Evolutionary conservation across 2,888 invertebrate species (phyloP).

Genomic region (Trichogramma dendrolimi): DNA sequence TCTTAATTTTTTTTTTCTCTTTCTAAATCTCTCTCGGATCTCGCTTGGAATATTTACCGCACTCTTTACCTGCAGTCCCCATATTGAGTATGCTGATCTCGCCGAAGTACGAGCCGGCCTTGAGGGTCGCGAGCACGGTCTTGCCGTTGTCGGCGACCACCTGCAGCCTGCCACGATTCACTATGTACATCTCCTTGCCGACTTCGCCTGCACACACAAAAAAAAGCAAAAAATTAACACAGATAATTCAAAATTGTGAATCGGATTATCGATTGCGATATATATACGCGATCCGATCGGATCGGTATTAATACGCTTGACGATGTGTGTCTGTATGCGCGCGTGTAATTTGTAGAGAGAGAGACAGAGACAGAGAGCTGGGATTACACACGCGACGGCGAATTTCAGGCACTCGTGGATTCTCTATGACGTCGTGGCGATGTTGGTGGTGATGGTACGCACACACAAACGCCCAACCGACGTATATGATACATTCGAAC

Average conservation of each 20-base stretch:
- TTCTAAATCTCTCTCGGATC: background rate
- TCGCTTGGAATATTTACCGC: conserved; percentile 81
- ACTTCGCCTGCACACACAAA: conserved; percentile 77
- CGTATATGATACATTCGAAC: too few relatives aligned
- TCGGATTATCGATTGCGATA: background rate
- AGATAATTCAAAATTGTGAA: too few relatives aligned
- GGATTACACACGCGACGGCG: too few relatives aligned
- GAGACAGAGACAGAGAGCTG: too few relatives aligned
- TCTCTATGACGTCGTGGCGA: too few relatives aligned
- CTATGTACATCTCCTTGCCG: conserved; percentile 99
- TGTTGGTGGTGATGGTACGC: too few relatives aligned
- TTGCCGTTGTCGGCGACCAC: conserved; percentile 94
- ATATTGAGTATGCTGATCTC: conserved; percentile 99
- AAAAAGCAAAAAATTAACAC: conserved; percentile 11
- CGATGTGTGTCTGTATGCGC: too few relatives aligned
- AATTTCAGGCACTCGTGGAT: too few relatives aligned
- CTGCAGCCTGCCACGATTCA: conserved; percentile 90
- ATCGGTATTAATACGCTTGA: background rate
- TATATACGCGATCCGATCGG: background rate
- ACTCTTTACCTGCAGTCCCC: conserved; percentile 98
- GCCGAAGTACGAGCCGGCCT: conserved; percentile 99
- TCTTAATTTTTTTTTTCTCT: too few relatives aligned
- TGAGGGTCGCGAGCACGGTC: conserved; percentile 93
- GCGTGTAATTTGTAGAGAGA: too few relatives aligned
- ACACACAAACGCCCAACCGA: too few relatives aligned